Base-by-base conservation (phyloP, 2,888 invertebrate species). In the Stegana nigrithorax region DNA sequence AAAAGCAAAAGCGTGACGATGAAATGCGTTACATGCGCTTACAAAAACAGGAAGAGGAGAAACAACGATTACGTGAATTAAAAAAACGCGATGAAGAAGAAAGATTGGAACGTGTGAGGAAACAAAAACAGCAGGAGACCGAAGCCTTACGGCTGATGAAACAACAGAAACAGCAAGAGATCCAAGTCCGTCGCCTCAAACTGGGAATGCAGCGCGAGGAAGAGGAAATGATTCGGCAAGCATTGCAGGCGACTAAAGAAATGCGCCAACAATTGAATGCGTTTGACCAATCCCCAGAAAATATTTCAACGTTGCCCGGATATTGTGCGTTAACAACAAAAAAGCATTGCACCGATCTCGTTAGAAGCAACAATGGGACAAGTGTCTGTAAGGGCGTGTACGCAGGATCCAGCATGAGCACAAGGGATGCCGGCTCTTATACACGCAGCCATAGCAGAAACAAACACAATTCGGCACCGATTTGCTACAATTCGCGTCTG, bases 401-500 rank as follows among this genome's bases (percentile, higher is more conserved):
- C n/a, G n/a, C n/a, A n/a, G n/a, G n/a, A n/a, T n/a, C n/a, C n/a
- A n/a, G n/a, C n/a, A n/a, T n/a, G n/a, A n/a, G n/a, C n/a, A n/a
- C n/a, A n/a, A n/a, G n/a, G n/a, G n/a, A n/a, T n/a, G n/a, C n/a
- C n/a, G n/a, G n/a, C n/a, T n/a, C n/a, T n/a, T n/a, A n/a, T n/a
- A n/a, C n/a, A n/a, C n/a, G n/a, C n/a, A n/a, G n/a, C n/a, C n/a
- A n/a, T n/a, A n/a, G n/a, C n/a, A n/a, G n/a, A n/a, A n/a, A n/a
- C n/a, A n/a, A n/a, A n/a, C n/a, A n/a, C n/a, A n/a, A n/a, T n/a
- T 17, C 39, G 10, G 14, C 39, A 10, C 50, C 14, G 10, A 23
- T 55, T 1, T 75, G 75, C 61, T 72, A 72, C 25, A 67, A 66
- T 29, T 36, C 66, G 10, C 66, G 70, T 0, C 60, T 75, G 4